phyloP scores from a whole-genome alignment of 1,140 invertebrate genomes.

The Drosophila obscura region DNA sequence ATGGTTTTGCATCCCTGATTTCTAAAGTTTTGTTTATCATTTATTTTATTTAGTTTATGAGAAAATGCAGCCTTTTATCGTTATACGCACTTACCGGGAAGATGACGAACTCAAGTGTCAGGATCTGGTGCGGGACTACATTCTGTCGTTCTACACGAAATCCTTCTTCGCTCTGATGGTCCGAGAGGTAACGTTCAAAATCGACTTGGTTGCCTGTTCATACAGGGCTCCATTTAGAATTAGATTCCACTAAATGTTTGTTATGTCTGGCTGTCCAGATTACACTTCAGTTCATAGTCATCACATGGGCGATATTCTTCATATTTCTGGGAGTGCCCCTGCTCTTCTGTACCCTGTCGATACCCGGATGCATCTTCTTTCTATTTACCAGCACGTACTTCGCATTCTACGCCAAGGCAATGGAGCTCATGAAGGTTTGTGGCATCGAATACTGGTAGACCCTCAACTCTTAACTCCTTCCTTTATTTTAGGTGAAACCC shows the following conservation, averaged over 20 bases:
- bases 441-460: too few relatives aligned
- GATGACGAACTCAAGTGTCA: slow-evolving; percentile 81
- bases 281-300: slow-evolving; percentile 80
- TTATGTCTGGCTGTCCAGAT: slow-evolving; percentile 57
- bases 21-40: slow-evolving; percentile 40
- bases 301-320: slow-evolving; percentile 83
- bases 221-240: too few relatives aligned
- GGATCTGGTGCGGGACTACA: slow-evolving; percentile 77
- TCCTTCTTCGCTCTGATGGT: slow-evolving; percentile 77
- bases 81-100: slow-evolving; percentile 73
- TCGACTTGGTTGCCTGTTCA: neutral
- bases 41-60: slow-evolving; percentile 29
- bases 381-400: slow-evolving; percentile 77
- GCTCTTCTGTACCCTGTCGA: slow-evolving; percentile 74
- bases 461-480: neutral
- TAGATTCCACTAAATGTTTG: slow-evolving; percentile 4
- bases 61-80: slow-evolving; percentile 81
- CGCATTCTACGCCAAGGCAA: slow-evolving; percentile 78
- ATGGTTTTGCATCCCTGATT: neutral
- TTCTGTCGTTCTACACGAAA: slow-evolving; percentile 79
- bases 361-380: slow-evolving; percentile 75
- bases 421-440: slow-evolving; percentile 71
- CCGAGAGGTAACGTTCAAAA: slow-evolving; percentile 60
- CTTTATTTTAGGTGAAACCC: slow-evolving; percentile 57
- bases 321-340: slow-evolving; percentile 81